Percentiles rank a stretch among this genome's conserved stretches.
These are phyloP conservation scores for Lingula anatina DNA, from an alignment of 2,888 invertebrate genomes.

Conservation along the genomic window DNA sequence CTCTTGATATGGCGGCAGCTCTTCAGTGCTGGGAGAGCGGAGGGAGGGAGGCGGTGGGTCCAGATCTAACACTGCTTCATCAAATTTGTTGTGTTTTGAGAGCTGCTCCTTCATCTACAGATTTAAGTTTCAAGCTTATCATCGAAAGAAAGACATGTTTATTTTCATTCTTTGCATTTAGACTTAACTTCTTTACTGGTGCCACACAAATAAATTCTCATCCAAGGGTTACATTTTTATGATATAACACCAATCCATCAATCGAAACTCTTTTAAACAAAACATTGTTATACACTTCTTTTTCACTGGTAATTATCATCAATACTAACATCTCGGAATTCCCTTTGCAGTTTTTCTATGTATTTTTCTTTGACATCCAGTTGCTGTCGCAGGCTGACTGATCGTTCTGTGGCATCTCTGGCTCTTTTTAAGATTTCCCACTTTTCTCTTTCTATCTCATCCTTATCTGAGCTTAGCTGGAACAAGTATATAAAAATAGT, in stretches of 20 bases:
- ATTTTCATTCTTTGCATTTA: too few relatives aligned
- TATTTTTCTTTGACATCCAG: conserved; percentile 82
- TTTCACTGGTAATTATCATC: conserved; percentile 70
- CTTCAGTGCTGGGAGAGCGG: too few relatives aligned
- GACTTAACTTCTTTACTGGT: too few relatives aligned
- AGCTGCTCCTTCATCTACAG: too few relatives aligned
- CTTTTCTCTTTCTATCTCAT: conserved; percentile 79
- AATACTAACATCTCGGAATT: conserved; percentile 72
- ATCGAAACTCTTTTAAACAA: conserved; percentile 86
- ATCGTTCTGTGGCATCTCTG: conserved; percentile 83
- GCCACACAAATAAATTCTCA: conserved; percentile 79
- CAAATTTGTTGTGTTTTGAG: too few relatives aligned
- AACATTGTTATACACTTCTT: conserved; percentile 81
- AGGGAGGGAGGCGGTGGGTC: too few relatives aligned
- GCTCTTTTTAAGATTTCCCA: conserved; percentile 84
- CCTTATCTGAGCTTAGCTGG: conserved; percentile 60
- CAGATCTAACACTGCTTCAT: too few relatives aligned
- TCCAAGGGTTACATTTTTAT: conserved; percentile 79
- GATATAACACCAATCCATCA: conserved; percentile 77
- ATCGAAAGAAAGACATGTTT: too few relatives aligned
- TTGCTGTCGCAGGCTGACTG: conserved; percentile 78
- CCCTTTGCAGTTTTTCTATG: conserved; percentile 77
- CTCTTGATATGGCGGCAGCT: too few relatives aligned
- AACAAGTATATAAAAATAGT: conserved; percentile 32
- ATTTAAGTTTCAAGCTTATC: too few relatives aligned